Base-by-base conservation (phyloP, 2,797 vertebrate genomes). In the Melanotaenia boesemani region DNA sequence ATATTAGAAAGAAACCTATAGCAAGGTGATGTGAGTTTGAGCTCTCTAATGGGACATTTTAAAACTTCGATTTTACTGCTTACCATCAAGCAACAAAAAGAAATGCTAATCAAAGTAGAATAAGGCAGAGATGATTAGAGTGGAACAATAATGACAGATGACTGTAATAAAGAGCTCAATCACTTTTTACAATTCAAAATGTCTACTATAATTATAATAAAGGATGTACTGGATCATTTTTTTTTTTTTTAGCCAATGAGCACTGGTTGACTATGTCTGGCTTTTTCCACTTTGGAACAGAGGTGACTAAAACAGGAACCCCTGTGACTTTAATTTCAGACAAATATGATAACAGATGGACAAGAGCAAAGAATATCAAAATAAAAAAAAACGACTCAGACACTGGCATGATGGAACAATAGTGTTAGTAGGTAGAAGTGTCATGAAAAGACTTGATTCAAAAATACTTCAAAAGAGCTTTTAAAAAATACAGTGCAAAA, bases 331-430 rank as follows among this genome's bases (percentile, higher is more conserved):
- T 8, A 3, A 62, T 58, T 61, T 36, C n/a, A 62, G 61, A 70
- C 36, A 74, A 74, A 63, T 39, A 64, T 62, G 30, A 79, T 13
- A 32, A 69, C 22, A 77, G 52, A 77, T 44, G 57, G 72, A 79
- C 63, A 50, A 68, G 8, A 77, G 44, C 28, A 82, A 82, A 72
- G 26, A 15, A 37, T 37, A 46, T 75, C 20, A 16, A 1, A 67
- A 70, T 60, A 61, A 52, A 69, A 46, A 3, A 80, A 76, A 46
- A 2, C 79, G 61, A 46, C 69, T 79, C 68, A 18, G n/a, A 28
- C 4, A 48, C 41, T 20, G 20, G 0, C 0, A 1, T 71, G 66
- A 34, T 41, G 32, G 30, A 24, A 63, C 39, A 28, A 10, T 34
- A 41, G 55, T 55, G 13, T n/a, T 36, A 57, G 64, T 73, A 16